phyloP scores from a whole-genome alignment of 2,888 invertebrate genomes.

The Leucophenga montana region DNA sequence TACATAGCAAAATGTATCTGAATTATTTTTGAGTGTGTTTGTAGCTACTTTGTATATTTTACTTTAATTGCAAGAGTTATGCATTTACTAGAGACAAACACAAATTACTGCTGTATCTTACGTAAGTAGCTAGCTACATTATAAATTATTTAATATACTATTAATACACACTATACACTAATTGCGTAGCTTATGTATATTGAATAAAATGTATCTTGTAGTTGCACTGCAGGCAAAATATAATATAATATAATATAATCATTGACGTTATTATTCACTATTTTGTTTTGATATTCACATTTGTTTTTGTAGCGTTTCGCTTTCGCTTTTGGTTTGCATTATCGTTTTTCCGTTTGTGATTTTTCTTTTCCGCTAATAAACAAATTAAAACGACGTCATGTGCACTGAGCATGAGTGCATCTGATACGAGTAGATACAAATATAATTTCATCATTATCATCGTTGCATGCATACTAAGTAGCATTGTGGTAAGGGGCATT shows the following conservation, averaged over 20 bases:
- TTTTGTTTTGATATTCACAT: conserved; percentile 56
- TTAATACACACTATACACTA: neutral
- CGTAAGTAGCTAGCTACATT: neutral
- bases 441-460: too few species aligned
- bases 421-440: conserved; percentile 19
- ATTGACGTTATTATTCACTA: conserved; percentile 47
- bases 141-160: too few species aligned
- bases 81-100: too few species aligned
- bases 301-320: neutral
- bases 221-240: neutral
- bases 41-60: too few species aligned
- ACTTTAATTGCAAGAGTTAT: too few species aligned
- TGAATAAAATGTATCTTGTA: neutral
- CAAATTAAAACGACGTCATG: conserved; percentile 6
- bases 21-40: too few species aligned
- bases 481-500: conserved; percentile 3
- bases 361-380: conserved; percentile 8
- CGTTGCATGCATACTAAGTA: neutral
- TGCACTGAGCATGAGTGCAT: conserved; percentile 17
- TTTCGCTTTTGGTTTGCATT: conserved; percentile 11
- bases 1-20: too few species aligned
- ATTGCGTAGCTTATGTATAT: neutral
- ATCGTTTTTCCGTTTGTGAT: conserved; percentile 10
- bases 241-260: neutral
- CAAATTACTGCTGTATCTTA: too few species aligned